These are phyloP conservation scores for Tenualosa thibaudeaui DNA, from an alignment of 2,797 vertebrate species.

Conservation along the genomic window DNA sequence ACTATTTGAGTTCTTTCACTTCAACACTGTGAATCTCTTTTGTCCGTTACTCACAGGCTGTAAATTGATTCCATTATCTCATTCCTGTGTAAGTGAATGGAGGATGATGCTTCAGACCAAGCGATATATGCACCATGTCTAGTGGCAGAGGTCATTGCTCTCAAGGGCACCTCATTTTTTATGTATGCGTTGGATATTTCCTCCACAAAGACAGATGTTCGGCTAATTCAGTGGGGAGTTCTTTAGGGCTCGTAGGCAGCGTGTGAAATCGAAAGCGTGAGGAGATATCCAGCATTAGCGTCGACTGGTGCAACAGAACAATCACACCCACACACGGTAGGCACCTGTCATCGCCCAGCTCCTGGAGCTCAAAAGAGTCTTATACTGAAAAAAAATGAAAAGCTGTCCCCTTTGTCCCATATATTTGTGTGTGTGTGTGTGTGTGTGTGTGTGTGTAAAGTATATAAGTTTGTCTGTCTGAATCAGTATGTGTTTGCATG, in stretches of 20 bases:
- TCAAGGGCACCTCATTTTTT: not conserved
- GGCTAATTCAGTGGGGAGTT: not conserved
- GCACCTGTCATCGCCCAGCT: not conserved
- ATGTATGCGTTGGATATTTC: not conserved
- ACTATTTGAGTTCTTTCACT: no score
- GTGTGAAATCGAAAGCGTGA: not conserved
- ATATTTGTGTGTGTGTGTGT: not conserved
- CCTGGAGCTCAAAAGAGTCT: not conserved
- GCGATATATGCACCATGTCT: not conserved
- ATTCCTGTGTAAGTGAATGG: not conserved
- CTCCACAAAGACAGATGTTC: not conserved
- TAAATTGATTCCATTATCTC: not conserved
- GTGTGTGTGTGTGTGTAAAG: not conserved
- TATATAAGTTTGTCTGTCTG: no score
- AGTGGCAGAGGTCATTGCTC: not conserved
- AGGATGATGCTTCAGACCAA: not conserved
- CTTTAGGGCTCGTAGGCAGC: not conserved
- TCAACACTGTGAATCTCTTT: not conserved
- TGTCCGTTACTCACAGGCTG: not conserved
- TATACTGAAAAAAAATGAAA: not conserved
- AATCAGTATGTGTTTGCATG: not conserved
- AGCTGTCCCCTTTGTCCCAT: not conserved
- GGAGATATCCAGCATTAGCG: not conserved
- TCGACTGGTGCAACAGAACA: not conserved
- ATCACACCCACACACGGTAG: not conserved